A percentile compares a stretch with the other conserved stretches of the same genome.
Evolutionary conservation across 2,113 vertebrate genomes (phyloP).

Genomic region (Scalopus aquaticus): DNA sequence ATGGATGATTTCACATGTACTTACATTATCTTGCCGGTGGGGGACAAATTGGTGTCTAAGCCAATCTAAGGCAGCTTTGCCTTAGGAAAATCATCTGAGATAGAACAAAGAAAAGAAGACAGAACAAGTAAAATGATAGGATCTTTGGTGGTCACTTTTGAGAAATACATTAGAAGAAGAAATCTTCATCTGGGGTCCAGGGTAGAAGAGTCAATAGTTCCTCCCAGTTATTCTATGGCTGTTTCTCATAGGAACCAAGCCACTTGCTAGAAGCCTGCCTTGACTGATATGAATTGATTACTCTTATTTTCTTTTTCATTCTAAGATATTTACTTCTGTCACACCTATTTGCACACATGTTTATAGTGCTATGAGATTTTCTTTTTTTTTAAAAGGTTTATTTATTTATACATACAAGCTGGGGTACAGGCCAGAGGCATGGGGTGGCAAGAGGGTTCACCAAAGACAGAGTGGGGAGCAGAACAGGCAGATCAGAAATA

Average conservation of each 20-base stretch:
- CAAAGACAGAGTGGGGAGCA: no score
- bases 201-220: neutral
- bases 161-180: neutral
- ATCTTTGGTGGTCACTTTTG: neutral
- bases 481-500: no score
- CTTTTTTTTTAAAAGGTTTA: no score
- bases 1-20: neutral
- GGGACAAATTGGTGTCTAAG: neutral
- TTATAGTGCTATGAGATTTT: neutral
- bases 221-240: neutral
- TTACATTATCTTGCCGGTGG: neutral
- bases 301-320: constrained; percentile 29
- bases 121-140: neutral
- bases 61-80: neutral
- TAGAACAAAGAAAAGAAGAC: neutral
- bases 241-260: neutral
- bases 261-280: neutral
- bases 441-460: no score
- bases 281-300: neutral
- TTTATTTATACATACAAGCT: no score
- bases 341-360: neutral
- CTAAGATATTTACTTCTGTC: neutral
- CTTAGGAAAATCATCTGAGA: neutral
- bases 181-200: neutral
- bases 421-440: no score